Conservation (phyloP, 2,113 vertebrate species). For the Siniperca knerii region DNA sequence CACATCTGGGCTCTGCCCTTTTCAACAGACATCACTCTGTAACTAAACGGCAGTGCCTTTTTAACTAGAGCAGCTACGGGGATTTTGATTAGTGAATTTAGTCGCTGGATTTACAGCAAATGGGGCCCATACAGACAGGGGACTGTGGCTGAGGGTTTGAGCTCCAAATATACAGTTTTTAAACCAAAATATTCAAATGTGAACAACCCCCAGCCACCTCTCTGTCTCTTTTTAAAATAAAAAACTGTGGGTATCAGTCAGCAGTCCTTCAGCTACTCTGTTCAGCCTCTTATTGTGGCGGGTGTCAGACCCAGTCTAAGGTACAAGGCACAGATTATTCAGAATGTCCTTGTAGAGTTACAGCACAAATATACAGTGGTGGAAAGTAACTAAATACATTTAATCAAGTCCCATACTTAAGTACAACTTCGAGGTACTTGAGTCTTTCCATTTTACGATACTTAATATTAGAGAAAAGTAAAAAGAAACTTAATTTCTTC, state of each 20-base stretch:
- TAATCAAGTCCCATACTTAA: background rate
- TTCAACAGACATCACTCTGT: slow-evolving; percentile 15
- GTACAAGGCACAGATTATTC: slow-evolving; percentile 36
- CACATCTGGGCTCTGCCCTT: slow-evolving; percentile 87
- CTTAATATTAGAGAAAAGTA: background rate
- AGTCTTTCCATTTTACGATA: background rate
- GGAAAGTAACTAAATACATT: background rate
- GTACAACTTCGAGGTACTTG: background rate
- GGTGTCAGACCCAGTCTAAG: slow-evolving; percentile 36
- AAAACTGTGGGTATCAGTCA: background rate
- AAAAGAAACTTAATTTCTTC: too few relatives aligned
- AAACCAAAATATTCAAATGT: slow-evolving; percentile 83
- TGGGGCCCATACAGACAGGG: background rate
- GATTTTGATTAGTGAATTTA: slow-evolving; percentile 10
- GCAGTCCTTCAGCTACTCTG: slow-evolving; percentile 2
- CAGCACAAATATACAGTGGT: background rate
- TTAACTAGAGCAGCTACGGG: slow-evolving; percentile 28
- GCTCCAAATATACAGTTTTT: slow-evolving; percentile 81
- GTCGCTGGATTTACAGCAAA: slow-evolving; percentile 12
- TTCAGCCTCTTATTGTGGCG: background rate
- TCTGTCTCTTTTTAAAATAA: slow-evolving; percentile 6
- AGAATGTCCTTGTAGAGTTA: background rate
- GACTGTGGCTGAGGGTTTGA: slow-evolving; percentile 56
- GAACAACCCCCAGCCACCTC: slow-evolving; percentile 57
- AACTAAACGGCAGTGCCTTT: slow-evolving; percentile 2